A percentile compares a stretch with the other conserved stretches of the same genome.
Evolutionary conservation across 2,888 invertebrate genomes (phyloP).

Genomic region (Eledona agricola): DNA sequence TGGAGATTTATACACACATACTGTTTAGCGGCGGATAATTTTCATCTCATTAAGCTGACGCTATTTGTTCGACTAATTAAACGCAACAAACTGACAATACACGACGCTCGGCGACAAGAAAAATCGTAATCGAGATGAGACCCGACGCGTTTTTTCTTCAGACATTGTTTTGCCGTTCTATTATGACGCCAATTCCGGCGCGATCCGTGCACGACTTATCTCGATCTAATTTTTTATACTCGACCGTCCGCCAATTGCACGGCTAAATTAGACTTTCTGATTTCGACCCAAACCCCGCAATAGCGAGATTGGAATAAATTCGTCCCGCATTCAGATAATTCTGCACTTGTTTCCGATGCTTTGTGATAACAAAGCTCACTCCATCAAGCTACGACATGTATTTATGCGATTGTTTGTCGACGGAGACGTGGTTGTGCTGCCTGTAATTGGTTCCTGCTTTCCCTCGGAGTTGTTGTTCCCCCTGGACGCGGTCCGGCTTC

Average conservation of each 20-base stretch:
- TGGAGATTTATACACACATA: conserved; percentile 14
- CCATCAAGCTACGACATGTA: conserved; percentile 50
- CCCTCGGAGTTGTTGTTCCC: conserved; percentile 54
- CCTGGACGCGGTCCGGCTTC: conserved; percentile 47
- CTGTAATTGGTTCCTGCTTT: conserved; percentile 56
- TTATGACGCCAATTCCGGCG: too few species aligned
- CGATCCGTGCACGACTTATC: too few species aligned
- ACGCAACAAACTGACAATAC: too few species aligned
- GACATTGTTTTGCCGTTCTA: too few species aligned
- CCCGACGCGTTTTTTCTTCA: too few species aligned
- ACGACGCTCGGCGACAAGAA: too few species aligned
- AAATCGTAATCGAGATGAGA: too few species aligned
- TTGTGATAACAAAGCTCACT: conserved; percentile 48
- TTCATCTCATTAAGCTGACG: conserved; percentile 35
- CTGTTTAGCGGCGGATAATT: conserved; percentile 39
- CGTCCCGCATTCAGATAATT: conserved; percentile 26
- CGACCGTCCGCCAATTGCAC: too few species aligned
- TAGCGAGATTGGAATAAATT: conserved; percentile 18
- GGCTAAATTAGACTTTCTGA: conserved; percentile 12
- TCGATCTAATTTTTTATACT: too few species aligned
- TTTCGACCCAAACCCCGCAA: too few species aligned
- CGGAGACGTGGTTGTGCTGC: conserved; percentile 47
- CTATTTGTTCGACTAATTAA: conserved; percentile 16
- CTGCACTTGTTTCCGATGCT: conserved; percentile 42
- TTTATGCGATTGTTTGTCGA: conserved; percentile 56